Evolutionary conservation across 2,113 vertebrate genomes (phyloP), one percentile per base, ranked within the genome.

Genomic region (Micronisus gabar): DNA sequence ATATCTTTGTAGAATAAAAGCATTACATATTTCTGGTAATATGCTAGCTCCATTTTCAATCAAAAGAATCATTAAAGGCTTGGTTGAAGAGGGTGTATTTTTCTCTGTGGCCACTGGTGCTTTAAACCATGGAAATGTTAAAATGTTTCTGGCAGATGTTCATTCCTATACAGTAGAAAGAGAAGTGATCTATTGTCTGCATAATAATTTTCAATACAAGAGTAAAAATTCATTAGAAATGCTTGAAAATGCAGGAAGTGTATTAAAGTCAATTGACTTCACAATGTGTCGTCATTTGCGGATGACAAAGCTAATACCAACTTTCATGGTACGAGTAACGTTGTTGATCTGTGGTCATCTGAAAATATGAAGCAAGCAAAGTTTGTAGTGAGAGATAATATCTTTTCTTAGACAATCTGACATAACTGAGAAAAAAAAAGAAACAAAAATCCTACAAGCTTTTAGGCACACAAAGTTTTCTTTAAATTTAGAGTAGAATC

Each of bases 121-220:
- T 95, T 93, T 80, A 94, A 96, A 90, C 78, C 78, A 8, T 82
- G 81, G 81, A 93, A 92, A 92, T 82, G 66, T 94, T 94, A 87
- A 90, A 96, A 80, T 4, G 26, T 70, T 96, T 48, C 92, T 93
- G 93, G 74, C 95, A 97, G 93, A 94, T 96, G 93, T 88, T 95
- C 81, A 58, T 97, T 92, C 87, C 66, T 76, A 6, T 65, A 62
- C 43, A 80, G 70, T n/a, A 80, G 62, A 45, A 92, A 86, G 43
- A 76, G 74, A 89, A 88, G 40, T 53, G 87, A 96, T 93, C 70
- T 89, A 75, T 90, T 93, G 62, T 87, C 90, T 76, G 34, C 82
- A 45, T 90, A 95, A 95, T 96, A 95, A 86, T 90, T 96, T 93
- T 68, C 84, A 90, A 53, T 90, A 79, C 58, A 47, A 62, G 58